A percentile compares a stretch with the other conserved stretches of the same genome.
Evolutionary conservation across 1,140 invertebrate genomes (phyloP).

Genomic region (Drosophila arawakana): DNA sequence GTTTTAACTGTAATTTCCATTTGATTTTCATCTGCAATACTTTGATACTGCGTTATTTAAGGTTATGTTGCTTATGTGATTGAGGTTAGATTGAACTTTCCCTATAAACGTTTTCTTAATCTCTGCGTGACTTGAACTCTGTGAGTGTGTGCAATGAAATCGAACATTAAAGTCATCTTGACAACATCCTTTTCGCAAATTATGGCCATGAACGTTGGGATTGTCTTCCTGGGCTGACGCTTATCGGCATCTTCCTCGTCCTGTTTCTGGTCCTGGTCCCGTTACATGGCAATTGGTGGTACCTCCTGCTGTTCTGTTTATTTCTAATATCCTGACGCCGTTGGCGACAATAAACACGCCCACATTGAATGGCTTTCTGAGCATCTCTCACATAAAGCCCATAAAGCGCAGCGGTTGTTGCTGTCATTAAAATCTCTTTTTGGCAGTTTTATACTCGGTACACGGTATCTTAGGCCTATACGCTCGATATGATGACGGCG

Average conservation of each 20-base stretch:
- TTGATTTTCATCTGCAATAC: no score
- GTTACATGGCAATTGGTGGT: conserved; percentile 17
- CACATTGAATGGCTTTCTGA: conserved; percentile 67
- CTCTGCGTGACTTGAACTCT: background rate
- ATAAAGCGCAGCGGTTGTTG: conserved; percentile 71
- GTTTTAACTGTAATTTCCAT: no score
- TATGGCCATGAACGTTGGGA: conserved; percentile 21
- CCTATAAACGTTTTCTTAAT: conserved; percentile 2
- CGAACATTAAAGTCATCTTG: conserved; percentile 25
- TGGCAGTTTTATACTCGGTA: conserved; percentile 56
- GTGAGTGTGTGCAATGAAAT: conserved; percentile 1
- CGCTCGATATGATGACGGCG: conserved; percentile 30
- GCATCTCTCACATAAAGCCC: conserved; percentile 48
- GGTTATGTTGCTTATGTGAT: no score
- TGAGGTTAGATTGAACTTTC: no score
- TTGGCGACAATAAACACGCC: conserved; percentile 77
- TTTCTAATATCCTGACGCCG: conserved; percentile 76
- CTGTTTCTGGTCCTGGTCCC: background rate
- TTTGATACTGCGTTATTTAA: no score
- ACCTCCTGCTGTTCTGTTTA: conserved; percentile 69
- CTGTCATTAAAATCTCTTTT: conserved; percentile 78
- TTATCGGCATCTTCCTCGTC: conserved; percentile 19
- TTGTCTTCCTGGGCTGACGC: conserved; percentile 32
- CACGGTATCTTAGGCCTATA: conserved; percentile 45
- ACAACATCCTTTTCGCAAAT: conserved; percentile 26